Conservation (phyloP, 1,140 invertebrate genomes). For the Drosophila yakuba region DNA sequence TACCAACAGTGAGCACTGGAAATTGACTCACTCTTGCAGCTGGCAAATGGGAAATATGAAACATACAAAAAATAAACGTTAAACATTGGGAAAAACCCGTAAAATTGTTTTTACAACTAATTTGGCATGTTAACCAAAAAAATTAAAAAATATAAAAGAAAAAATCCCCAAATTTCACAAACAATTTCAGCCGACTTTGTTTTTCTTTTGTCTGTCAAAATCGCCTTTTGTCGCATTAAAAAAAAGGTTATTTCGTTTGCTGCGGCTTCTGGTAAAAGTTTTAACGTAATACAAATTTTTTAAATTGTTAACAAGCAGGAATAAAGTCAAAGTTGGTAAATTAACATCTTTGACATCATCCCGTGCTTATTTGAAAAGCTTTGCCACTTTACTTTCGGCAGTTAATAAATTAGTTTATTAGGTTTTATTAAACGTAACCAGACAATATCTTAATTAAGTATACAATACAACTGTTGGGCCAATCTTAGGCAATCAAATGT, state of each 20-base stretch:
- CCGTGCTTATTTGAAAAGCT: not conserved
- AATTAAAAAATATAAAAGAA: not conserved
- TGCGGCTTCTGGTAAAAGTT: conserved; percentile 19
- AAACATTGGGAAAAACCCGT: conserved; percentile 15
- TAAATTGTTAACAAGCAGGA: conserved; percentile 4
- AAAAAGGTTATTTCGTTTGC: conserved; percentile 24
- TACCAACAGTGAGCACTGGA: conserved; percentile 43
- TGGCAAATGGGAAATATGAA: conserved; percentile 3
- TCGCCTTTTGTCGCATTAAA: conserved; percentile 14
- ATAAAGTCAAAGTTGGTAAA: not conserved
- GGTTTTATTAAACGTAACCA: not conserved
- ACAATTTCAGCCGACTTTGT: conserved; percentile 6
- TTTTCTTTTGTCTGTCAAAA: conserved; percentile 12
- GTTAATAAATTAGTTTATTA: not conserved
- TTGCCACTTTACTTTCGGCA: too few relatives aligned
- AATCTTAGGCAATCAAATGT: conserved; percentile 14
- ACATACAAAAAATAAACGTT: conserved; percentile 13
- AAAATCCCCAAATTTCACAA: conserved; percentile 12
- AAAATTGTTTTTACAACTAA: conserved; percentile 7
- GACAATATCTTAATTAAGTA: not conserved
- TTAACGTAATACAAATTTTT: conserved; percentile 11
- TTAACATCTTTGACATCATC: not conserved
- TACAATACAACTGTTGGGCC: not conserved
- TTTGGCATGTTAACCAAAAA: conserved; percentile 5
- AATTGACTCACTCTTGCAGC: conserved; percentile 34